A percentile compares a stretch with the other conserved stretches of the same genome.
Conservation (phyloP, 2,113 vertebrate species). For the Thinocorus orbignyianus region DNA sequence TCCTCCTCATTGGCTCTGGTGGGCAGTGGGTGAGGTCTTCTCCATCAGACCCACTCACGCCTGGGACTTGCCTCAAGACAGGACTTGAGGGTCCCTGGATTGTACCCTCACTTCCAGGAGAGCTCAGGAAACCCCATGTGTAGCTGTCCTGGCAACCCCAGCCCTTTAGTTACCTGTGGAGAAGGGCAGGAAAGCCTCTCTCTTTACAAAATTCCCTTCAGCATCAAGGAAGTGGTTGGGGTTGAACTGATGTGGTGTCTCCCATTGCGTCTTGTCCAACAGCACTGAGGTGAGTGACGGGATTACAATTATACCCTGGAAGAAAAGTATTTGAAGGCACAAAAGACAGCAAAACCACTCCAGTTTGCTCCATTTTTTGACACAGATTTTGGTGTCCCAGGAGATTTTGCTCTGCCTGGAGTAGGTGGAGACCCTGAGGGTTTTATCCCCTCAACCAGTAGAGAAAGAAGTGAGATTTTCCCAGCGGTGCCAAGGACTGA, state of each 20-base stretch:
- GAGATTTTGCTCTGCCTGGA: neutral
- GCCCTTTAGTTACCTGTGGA: constrained; percentile 65
- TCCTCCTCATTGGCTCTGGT: neutral
- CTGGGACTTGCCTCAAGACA: neutral
- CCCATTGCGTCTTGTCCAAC: constrained; percentile 77
- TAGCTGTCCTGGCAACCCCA: neutral
- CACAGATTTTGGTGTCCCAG: neutral
- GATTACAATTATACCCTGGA: constrained; percentile 78
- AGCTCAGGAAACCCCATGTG: neutral
- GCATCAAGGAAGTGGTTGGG: constrained; percentile 78
- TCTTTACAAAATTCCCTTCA: constrained; percentile 74
- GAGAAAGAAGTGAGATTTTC: neutral
- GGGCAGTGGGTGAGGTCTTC: neutral
- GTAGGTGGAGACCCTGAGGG: neutral
- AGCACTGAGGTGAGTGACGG: constrained; percentile 78
- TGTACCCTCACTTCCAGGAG: neutral
- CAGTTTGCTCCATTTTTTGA: neutral
- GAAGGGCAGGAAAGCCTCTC: constrained; percentile 78
- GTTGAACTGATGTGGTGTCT: constrained; percentile 78
- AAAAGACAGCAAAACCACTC: neutral
- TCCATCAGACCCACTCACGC: neutral
- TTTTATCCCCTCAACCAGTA: neutral
- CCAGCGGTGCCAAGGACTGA: neutral
- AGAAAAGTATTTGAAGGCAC: neutral
- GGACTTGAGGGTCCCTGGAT: neutral